Percentiles rank a stretch among this genome's conserved stretches.
Conservation (phyloP, 2,113 vertebrate genomes). For the Gnathonemus longibarbis region DNA sequence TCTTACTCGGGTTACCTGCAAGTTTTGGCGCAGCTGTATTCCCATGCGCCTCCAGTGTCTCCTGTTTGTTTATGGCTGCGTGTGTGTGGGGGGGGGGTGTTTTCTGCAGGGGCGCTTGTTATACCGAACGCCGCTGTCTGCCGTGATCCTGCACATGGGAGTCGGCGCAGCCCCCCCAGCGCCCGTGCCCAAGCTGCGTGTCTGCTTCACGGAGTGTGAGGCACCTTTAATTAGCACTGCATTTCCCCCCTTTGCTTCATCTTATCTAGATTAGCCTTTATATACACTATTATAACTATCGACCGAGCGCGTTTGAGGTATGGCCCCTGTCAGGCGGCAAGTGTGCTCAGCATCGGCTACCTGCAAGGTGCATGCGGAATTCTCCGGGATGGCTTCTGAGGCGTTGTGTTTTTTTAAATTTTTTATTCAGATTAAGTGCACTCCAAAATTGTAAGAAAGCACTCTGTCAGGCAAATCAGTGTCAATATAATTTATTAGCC, state of each 20-base stretch:
- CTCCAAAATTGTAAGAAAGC: background rate
- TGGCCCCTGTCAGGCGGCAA: background rate
- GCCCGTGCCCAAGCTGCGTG: background rate
- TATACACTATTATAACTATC: background rate
- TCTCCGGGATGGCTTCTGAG: background rate
- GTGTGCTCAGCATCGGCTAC: background rate
- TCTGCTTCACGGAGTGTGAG: background rate
- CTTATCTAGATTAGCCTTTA: conserved; percentile 7
- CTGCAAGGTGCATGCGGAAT: background rate
- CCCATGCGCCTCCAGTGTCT: background rate
- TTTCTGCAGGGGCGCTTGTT: background rate
- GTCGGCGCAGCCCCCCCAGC: background rate
- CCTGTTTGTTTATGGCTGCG: background rate
- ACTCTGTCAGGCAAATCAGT: conserved; percentile 7
- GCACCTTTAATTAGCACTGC: background rate
- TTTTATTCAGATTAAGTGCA: conserved; percentile 1
- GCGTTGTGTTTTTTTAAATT: background rate
- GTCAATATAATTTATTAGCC: conserved; percentile 16
- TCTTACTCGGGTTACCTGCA: background rate
- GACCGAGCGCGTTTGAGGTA: background rate
- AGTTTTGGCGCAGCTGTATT: background rate
- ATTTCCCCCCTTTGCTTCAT: background rate
- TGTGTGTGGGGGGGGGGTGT: background rate
- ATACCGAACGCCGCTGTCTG: background rate
- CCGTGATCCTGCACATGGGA: background rate